Percentiles rank a stretch among this genome's conserved stretches.
Evolutionary conservation across 2,113 vertebrate genomes (phyloP).

Genomic region (Neolamprologus tretocephalus): DNA sequence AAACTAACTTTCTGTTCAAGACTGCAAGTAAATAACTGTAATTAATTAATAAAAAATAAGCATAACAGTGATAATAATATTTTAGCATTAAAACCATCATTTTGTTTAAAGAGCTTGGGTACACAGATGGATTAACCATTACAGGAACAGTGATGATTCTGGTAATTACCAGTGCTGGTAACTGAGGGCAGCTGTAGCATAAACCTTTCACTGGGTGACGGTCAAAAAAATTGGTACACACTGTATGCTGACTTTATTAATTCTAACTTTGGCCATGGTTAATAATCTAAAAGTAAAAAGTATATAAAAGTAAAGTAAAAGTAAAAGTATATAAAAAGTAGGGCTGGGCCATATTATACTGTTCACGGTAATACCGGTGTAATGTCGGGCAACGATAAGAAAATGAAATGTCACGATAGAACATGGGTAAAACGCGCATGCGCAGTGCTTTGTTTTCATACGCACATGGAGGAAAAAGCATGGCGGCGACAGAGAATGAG

Average conservation of each 20-base stretch:
- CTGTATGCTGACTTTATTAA: not conserved
- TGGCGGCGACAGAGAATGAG: accelerated
- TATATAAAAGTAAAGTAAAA: not conserved
- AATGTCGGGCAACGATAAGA: too few relatives aligned
- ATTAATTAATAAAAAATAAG: not conserved
- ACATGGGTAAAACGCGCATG: too few relatives aligned
- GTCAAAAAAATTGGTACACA: not conserved
- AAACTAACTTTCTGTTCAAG: not conserved
- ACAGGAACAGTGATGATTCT: not conserved
- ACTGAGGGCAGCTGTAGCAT: not conserved
- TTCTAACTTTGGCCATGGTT: not conserved
- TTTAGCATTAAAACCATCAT: not conserved
- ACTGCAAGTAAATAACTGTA: not conserved
- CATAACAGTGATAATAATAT: not conserved
- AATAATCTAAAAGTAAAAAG: not conserved
- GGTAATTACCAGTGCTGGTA: not conserved
- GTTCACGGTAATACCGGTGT: too few relatives aligned
- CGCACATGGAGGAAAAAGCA: accelerated
- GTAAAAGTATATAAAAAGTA: not conserved
- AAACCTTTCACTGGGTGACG: not conserved
- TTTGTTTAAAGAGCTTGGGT: not conserved
- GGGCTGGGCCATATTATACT: accelerated
- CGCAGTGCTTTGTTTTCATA: too few relatives aligned
- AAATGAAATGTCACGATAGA: too few relatives aligned
- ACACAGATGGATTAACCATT: not conserved